These are phyloP conservation scores for Neomicropteryx cornuta DNA, from an alignment of 1,140 invertebrate species.

Conservation along the genomic window DNA sequence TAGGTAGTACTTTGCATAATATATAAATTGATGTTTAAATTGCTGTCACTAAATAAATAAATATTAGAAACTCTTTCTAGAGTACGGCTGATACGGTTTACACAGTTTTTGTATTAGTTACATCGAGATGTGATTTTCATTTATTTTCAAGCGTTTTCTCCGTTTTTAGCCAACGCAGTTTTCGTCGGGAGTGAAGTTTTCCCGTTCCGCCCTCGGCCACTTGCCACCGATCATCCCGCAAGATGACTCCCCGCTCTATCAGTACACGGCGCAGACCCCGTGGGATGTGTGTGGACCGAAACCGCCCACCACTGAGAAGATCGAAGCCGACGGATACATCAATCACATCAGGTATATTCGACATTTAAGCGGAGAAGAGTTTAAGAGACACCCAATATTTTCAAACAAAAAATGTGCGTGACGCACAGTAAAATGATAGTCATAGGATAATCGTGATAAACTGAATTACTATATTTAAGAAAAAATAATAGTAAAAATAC, in stretches of 20 bases:
- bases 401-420: no score
- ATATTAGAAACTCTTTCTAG: no score
- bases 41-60: no score
- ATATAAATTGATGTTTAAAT: no score
- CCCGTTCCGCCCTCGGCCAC: constrained; percentile 32
- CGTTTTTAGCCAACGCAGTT: constrained; percentile 51
- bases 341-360: constrained; percentile 51
- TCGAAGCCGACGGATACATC: constrained; percentile 61
- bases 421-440: no score
- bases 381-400: no score
- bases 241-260: constrained; percentile 66
- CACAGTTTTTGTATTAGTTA: constrained; percentile 2
- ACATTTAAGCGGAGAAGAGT: no score
- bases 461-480: no score
- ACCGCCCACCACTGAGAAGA: constrained; percentile 51
- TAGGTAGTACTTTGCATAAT: no score
- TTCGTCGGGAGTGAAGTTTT: constrained; percentile 71
- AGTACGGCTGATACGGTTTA: not conserved
- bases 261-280: constrained; percentile 49
- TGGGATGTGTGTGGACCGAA: constrained; percentile 55
- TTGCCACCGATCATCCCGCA: constrained; percentile 51
- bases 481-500: no score
- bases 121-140: not conserved
- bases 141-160: constrained; percentile 4
- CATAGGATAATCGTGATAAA: no score